Evolutionary conservation across 37 sponge, comb jelly and placozoan species (phyloP).

Genomic region (Aplysina aerophoba): DNA sequence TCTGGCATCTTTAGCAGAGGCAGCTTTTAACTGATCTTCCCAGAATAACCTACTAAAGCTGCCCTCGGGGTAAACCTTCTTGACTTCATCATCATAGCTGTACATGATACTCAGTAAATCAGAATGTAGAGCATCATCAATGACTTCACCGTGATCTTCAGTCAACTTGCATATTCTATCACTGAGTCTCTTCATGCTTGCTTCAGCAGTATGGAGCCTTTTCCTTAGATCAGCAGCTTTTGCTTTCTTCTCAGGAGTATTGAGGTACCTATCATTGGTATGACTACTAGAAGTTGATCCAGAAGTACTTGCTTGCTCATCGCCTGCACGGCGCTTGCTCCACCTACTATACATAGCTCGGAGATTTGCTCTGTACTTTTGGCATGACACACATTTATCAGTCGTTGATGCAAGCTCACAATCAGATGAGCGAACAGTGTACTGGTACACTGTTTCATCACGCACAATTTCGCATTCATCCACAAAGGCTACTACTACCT

Average conservation of each 20-base stretch:
- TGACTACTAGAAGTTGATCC: constrained; percentile 27
- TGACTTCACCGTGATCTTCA: constrained; percentile 19
- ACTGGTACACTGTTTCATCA: neutral
- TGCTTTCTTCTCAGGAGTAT: constrained; percentile 36
- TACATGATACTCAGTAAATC: constrained; percentile 41
- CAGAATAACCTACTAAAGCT: constrained; percentile 54
- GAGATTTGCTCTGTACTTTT: constrained; percentile 48
- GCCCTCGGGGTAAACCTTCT: constrained; percentile 36
- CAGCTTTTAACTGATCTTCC: constrained; percentile 44
- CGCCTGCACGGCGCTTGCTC: neutral
- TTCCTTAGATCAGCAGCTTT: constrained; percentile 22
- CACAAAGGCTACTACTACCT: constrained; percentile 29
- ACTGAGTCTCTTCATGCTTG: neutral
- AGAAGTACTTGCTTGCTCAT: neutral
- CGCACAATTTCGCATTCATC: constrained; percentile 16
- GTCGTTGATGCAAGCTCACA: constrained; percentile 36
- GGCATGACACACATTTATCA: constrained; percentile 34
- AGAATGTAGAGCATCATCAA: constrained; percentile 38
- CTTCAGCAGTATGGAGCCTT: no score
- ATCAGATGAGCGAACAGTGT: constrained; percentile 27
- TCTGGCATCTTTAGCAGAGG: no score
- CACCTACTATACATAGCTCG: constrained; percentile 32
- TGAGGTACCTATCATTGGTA: constrained; percentile 45
- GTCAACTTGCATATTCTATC: constrained; percentile 23
- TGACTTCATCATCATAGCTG: constrained; percentile 14